These are phyloP conservation scores for Neocrepidodera transversa DNA, from an alignment of 2,888 invertebrate genomes.

Conservation along the genomic window DNA sequence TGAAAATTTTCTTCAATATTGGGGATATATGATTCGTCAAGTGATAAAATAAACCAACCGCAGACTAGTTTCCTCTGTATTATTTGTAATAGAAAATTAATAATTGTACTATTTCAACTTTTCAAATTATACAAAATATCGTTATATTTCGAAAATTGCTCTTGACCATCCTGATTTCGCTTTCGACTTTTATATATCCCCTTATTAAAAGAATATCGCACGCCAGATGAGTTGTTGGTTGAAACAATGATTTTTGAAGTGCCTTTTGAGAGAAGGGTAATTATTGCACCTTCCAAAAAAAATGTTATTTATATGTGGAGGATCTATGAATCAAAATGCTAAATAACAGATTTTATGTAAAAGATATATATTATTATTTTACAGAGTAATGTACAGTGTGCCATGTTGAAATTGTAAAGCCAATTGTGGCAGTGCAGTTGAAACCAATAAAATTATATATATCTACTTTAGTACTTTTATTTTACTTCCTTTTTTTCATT, in stretches of 20 bases:
- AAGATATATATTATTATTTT: constrained; percentile 56
- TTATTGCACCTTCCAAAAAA: constrained; percentile 49
- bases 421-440: constrained; percentile 57
- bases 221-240: constrained; percentile 7
- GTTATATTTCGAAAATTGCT: too few relatives aligned
- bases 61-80: too few relatives aligned
- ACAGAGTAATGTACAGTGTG: constrained; percentile 60
- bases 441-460: constrained; percentile 57
- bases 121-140: too few relatives aligned
- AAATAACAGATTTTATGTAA: constrained; percentile 54
- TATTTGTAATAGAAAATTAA: too few relatives aligned
- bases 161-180: too few relatives aligned
- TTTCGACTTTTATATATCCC: too few relatives aligned
- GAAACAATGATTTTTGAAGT: constrained; percentile 47
- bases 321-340: constrained; percentile 53
- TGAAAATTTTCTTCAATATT: background rate
- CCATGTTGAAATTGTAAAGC: constrained; percentile 59
- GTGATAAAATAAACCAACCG: too few relatives aligned
- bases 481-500: too few relatives aligned
- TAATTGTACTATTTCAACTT: too few relatives aligned
- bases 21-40: too few relatives aligned
- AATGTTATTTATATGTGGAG: constrained; percentile 53
- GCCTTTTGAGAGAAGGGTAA: constrained; percentile 47
- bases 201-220: too few relatives aligned
- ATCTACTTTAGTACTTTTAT: constrained; percentile 18